These are phyloP conservation scores for Mesocricetus auratus DNA, from an alignment of 2,113 vertebrate species.

Conservation along the genomic window DNA sequence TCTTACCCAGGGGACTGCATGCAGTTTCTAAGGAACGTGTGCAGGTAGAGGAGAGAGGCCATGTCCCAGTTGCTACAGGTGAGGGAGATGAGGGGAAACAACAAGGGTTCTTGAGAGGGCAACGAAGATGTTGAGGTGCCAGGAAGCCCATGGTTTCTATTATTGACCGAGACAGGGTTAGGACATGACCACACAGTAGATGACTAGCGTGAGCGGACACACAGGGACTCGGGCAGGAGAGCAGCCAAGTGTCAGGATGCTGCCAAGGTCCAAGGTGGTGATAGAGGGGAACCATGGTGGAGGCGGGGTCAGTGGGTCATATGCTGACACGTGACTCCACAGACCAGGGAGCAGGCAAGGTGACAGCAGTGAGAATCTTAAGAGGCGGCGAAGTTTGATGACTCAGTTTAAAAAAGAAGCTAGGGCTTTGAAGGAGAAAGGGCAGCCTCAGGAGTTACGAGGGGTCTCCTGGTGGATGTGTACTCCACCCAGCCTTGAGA, in stretches of 20 bases:
- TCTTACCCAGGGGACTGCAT: not conserved
- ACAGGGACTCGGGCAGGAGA: not conserved
- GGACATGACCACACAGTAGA: not conserved
- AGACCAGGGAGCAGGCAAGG: not conserved
- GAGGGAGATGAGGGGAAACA: not conserved
- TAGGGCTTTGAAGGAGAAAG: constrained; percentile 32
- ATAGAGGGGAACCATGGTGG: not conserved
- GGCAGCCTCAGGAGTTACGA: not conserved
- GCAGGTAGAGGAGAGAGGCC: not conserved
- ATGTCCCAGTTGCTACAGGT: not conserved
- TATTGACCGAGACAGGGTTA: not conserved
- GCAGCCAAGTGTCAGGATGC: not conserved
- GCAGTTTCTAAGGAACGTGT: not conserved
- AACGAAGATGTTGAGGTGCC: not conserved
- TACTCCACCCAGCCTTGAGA: not conserved
- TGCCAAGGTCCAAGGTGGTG: not conserved
- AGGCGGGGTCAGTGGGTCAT: not conserved
- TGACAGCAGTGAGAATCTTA: not conserved
- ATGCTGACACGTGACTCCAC: not conserved
- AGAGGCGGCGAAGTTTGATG: not conserved
- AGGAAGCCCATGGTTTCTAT: not conserved
- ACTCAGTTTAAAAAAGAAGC: not conserved
- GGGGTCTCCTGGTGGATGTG: not conserved
- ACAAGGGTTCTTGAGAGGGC: not conserved
- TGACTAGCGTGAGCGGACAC: not conserved